Evolutionary conservation across 2,888 invertebrate genomes (phyloP), one percentile per base, ranked within the genome.

Genomic region (Pandemis corylana): DNA sequence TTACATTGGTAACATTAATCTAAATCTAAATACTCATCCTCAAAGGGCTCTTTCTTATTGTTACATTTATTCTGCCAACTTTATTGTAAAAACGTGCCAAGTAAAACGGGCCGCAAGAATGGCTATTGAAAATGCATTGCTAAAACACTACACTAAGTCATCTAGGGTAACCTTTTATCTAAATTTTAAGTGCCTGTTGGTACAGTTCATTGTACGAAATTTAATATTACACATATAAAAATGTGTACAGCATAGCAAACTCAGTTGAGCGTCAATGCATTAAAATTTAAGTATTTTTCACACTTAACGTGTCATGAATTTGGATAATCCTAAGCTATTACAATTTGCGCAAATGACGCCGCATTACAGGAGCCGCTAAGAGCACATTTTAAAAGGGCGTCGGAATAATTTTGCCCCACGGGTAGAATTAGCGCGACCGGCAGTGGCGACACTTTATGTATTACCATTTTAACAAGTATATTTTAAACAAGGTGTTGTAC

Each of bases 351-450:
- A 84, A 89, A 87, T 85, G 89, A 85, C 83, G 80, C 81, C 81
- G 84, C 85, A 82, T 86, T 87, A 87, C 80, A 75, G 76, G 78
- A 82, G 83, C 84, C 82, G 85, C 84, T 88, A 85, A 88, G 86
- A 88, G 89, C 85, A 87, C 85, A 85, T 86, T 90, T 88, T 88
- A 88, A 89, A 89, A 89, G 87, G 87, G 83, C 83, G 81, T 77
- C 81, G 84, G 85, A 87, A 87, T 89, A 86, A 90, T 89, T 85
- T 80, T 80, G 68, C 77, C 76, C 78, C 78, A 77, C 78, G 76
- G 77, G 76, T 44, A 72, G 62, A 72, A 72, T 72, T 72, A 68
- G 77, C 77, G 74, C 72, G 71, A 71, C 73, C 78, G 80, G 44
- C 72, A 68, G 72, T 67, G 62, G 76, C 73, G 73, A 77, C 74